Evolutionary conservation across 2,113 vertebrate genomes (phyloP).

Genomic region (Elgaria multicarinata): DNA sequence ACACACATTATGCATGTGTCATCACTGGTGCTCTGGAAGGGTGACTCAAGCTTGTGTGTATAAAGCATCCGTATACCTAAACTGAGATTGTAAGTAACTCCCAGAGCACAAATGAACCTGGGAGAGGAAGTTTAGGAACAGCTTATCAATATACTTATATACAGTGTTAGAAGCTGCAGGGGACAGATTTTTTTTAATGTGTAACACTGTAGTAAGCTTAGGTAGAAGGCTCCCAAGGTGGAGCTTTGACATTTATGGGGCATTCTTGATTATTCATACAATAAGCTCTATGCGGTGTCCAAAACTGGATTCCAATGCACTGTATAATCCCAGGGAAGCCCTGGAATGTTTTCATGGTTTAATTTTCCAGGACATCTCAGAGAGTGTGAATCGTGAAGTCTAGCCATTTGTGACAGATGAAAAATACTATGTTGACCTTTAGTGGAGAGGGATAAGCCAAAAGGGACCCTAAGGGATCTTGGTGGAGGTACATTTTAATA

Average conservation of each 20-base stretch:
- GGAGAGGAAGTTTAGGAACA: neutral
- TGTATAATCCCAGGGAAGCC: conserved; percentile 29
- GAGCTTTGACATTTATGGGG: conserved; percentile 25
- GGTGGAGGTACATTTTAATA: conserved; percentile 39
- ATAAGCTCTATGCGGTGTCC: conserved; percentile 32
- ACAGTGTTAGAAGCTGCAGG: neutral
- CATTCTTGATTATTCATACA: neutral
- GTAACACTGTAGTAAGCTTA: conserved; percentile 24
- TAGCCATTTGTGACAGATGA: conserved; percentile 39
- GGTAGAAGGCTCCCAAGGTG: neutral
- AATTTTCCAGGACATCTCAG: conserved; percentile 48
- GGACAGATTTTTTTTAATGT: conserved; percentile 7
- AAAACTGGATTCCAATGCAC: conserved; percentile 47
- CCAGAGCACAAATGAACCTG: neutral
- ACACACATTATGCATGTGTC: neutral
- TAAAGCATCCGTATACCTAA: conserved; percentile 5
- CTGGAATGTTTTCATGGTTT: conserved; percentile 62
- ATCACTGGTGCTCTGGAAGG: neutral
- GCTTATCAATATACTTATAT: neutral
- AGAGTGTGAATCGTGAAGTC: conserved; percentile 35
- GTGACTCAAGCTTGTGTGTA: neutral
- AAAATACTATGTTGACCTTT: conserved; percentile 50
- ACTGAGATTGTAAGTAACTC: neutral
- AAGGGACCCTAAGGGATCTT: conserved; percentile 42
- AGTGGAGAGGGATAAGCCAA: conserved; percentile 32